phyloP scores from a whole-genome alignment of 2,797 vertebrate genomes.

The Botia kubotai region DNA sequence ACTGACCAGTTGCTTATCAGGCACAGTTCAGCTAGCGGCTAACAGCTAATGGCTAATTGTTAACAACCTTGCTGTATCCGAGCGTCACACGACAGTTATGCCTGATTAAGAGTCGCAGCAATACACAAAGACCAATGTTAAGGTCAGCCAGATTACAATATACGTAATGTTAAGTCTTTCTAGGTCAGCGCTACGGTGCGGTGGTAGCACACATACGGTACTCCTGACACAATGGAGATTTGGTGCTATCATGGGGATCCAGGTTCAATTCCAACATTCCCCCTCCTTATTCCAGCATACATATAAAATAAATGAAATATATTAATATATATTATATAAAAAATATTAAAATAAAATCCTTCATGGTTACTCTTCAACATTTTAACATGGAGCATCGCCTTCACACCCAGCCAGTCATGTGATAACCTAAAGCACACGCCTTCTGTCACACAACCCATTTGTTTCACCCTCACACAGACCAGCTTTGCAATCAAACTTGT shows the following conservation, averaged over 20 bases:
- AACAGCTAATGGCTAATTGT: conserved; percentile 50
- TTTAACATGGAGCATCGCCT: background rate
- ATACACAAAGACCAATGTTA: no score
- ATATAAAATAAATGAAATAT: no score
- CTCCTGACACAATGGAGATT: background rate
- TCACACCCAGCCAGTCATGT: background rate
- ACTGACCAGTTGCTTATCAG: conserved; percentile 57
- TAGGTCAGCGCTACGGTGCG: no score
- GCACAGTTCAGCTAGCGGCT: conserved; percentile 53
- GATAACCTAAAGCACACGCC: background rate
- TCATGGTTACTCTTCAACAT: background rate
- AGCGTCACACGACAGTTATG: background rate
- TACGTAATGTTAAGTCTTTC: no score
- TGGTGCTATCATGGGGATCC: background rate
- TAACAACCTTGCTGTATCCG: conserved; percentile 32
- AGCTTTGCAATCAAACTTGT: conserved; percentile 37
- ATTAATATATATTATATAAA: no score
- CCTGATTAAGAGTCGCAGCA: no score
- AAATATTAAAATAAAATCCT: background rate
- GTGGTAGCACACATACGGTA: background rate
- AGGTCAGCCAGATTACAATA: no score
- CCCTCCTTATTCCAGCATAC: no score
- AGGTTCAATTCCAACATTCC: background rate
- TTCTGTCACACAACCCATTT: conserved; percentile 36
- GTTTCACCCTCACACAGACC: conserved; percentile 28